Evolutionary conservation across 1,140 invertebrate species (phyloP), one percentile per base, ranked within the genome.

Genomic region (Drosophila kikkawai): DNA sequence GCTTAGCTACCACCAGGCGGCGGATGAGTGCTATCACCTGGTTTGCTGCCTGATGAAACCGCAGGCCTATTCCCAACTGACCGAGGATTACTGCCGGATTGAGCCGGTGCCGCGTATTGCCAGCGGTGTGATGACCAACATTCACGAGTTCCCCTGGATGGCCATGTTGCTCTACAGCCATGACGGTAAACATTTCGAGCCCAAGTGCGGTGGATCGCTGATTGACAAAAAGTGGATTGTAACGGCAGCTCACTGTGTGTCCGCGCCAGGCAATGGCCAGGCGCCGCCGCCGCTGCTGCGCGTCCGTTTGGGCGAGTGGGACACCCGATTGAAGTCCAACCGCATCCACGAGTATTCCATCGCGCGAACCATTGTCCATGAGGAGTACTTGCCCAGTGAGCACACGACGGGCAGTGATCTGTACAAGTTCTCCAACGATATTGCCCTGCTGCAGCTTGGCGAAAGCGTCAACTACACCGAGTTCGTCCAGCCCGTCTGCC

Each of bases 121-220:
- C 42, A 26, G 19, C 7, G 82, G 82, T 12, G 36, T 42, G n/a
- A 1, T 36, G 9, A 45, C 82, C 1, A 6, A 44, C 32, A 59
- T 79, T 7, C 34, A 15, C 7, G 82, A 85, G 7, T 85, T 64
- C 29, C 81, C 81, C 12, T 85, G 82, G 82, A 81, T 81, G 82
- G 82, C 78, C 17, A 17, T 75, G 66, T 29, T 85, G 34, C 59
- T 58, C 26, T 71, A 68, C 36, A 55, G 34, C 34, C 4, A 2
- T 36, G 51, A 55, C 34, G 82, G 82, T 63, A 64, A 70, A 13
- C 41, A 61, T 12, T 75, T 56, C n/a, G 32, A 9, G 4, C 61
- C 58, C n/a, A 19, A 64, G 9, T 85, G 82, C 45, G 82, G 78
- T 1, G 78, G 82, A 1, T 65, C 82, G 6, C 70, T 85, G 4